Evolutionary conservation across 2,113 vertebrate genomes (phyloP), one percentile per base, ranked within the genome.

Genomic region (Mustelus asterias): DNA sequence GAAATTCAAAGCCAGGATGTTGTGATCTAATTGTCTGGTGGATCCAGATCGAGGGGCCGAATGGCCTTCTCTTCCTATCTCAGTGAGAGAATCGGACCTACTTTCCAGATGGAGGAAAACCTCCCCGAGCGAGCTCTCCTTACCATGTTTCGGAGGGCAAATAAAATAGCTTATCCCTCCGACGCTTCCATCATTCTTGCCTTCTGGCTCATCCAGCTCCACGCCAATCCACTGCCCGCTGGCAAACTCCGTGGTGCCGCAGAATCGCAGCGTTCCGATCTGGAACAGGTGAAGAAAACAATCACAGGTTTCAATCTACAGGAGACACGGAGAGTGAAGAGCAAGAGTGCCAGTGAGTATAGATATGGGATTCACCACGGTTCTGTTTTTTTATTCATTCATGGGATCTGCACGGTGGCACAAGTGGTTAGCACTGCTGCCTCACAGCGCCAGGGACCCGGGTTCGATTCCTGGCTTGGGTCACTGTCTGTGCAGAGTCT

Each of bases 151-250:
- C 0, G 98, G 98, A 58, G 98, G 98, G 96, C 98, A 99, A 96
- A 98, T 99, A 96, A 99, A 99, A 97, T 99, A 99, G 92, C 98
- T 98, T 78, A 99, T 98, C 0, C 99, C 98, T 0, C 98, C 98
- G 1, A 99, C 98, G 0, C 98, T 99, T 95, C 99, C 99, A 0
- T 99, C 98, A 0, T 99, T 99, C 97, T 99, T 99, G 60, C 99
- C 99, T 96, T 98, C 98, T 0, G 99, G 98, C 94, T 98, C 98
- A 1, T 99, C 98, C 76, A 99, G 98, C 97, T 99, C 98, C 97
- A 99, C 98, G 0, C 99, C 99, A 0, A 99, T 98, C 99, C 99
- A 99, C 98, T 99, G 98, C 26, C 98, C 99, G 0, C 98, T 99
- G 96, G 99, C 98, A 7, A 99, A 99, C 97, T 99, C 98, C 0